Evolutionary conservation across 2,888 invertebrate species (phyloP).

Genomic region (Hybos culiciformis): DNA sequence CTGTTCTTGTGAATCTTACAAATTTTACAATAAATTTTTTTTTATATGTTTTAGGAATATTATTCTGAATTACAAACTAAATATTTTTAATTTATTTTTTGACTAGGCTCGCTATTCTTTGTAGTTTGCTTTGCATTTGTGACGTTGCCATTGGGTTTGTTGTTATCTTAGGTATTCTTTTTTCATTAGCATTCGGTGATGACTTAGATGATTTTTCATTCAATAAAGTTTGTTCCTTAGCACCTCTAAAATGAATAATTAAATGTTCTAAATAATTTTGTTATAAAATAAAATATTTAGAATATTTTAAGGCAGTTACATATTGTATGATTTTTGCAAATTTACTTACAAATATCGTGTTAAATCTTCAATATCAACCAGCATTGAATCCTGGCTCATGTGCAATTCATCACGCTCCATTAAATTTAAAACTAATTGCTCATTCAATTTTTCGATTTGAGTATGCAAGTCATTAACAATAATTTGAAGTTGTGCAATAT

Average conservation of each 20-base stretch:
- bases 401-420: constrained; percentile 90
- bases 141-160: not conserved
- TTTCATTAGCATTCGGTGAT: constrained; percentile 3
- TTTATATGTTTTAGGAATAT: too few relatives aligned
- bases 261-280: too few relatives aligned
- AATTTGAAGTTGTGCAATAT: constrained; percentile 80
- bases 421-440: constrained; percentile 73
- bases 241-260: constrained; percentile 37
- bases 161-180: constrained; percentile 4
- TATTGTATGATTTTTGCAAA: not conserved
- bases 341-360: constrained; percentile 70
- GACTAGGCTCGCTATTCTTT: constrained; percentile 17
- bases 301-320: too few relatives aligned
- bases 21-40: too few relatives aligned
- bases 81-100: constrained; percentile 12
- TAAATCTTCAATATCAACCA: constrained; percentile 93
- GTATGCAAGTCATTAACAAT: constrained; percentile 90
- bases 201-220: constrained; percentile 10
- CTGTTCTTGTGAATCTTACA: too few relatives aligned
- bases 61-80: too few relatives aligned
- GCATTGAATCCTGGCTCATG: constrained; percentile 96
- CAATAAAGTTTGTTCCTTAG: constrained; percentile 37
- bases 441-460: constrained; percentile 85
- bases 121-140: constrained; percentile 15
- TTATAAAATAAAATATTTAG: too few relatives aligned